These are phyloP conservation scores for Megaceryle alcyon DNA, from an alignment of 2,797 vertebrate species.

Conservation along the genomic window DNA sequence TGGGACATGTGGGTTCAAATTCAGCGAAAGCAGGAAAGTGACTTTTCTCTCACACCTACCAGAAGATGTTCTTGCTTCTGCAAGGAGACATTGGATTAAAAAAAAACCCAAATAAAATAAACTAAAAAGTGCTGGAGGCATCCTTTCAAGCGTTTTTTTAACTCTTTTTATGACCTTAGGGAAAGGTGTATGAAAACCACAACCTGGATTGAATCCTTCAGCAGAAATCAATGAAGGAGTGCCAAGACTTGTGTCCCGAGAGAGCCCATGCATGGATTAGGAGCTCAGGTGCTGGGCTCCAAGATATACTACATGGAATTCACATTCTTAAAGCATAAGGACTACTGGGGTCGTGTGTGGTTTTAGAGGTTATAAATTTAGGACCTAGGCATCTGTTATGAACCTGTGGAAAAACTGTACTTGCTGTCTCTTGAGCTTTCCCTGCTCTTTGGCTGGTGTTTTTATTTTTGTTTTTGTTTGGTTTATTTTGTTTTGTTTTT, in stretches of 20 bases:
- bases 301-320: background rate
- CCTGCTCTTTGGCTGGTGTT: background rate
- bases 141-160: background rate
- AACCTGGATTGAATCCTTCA: background rate
- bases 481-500: too few relatives aligned
- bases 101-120: background rate
- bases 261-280: background rate
- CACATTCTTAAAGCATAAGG: background rate
- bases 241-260: background rate
- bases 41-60: background rate
- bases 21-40: background rate
- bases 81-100: background rate
- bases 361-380: background rate
- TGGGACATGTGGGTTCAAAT: background rate
- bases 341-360: background rate
- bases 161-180: background rate
- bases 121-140: rapidly evolving
- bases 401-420: background rate
- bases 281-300: background rate
- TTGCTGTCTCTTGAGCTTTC: background rate
- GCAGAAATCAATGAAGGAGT: background rate
- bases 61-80: background rate
- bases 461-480: too few relatives aligned
- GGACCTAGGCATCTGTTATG: background rate
- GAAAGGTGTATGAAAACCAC: background rate